Evolutionary conservation across 2,888 invertebrate species (phyloP), one percentile per base, ranked within the genome.

Genomic region (Drosophila eohydei): DNA sequence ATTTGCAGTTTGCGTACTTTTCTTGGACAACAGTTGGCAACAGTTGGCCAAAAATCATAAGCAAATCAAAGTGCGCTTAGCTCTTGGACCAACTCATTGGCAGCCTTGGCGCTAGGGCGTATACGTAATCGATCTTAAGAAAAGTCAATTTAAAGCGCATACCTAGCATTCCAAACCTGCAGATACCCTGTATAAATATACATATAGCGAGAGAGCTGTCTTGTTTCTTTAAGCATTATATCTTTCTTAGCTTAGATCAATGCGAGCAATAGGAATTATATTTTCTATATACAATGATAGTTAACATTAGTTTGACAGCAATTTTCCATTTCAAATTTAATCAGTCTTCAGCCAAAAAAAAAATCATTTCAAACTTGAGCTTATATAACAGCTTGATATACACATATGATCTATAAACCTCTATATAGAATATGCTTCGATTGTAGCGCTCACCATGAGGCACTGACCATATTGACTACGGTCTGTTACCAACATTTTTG

Each of bases 21-120:
- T 73, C 74, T 64, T 58, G 38, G 9, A 62, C n/a, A 8, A 6
- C 28, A n/a, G 2, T 11, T 4, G 60, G 60, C 72, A 73, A 36
- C 14, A 46, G 14, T 44, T 34, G 34, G 56, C 34, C n/a, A 28
- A 43, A 61, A 43, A 57, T 56, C 66, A 66, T 46, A 71, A 46
- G 41, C 63, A 62, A 71, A 55, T 70, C 65, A 40, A 57, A 69
- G 44, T 46, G 16, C 43, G 26, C 57, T 38, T 51, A 51, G 28
- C 58, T 57, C 68, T 38, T 16, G n/a, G 44, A 38, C 67, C 59
- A 57, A 80, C 66, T 85, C 69, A 77, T 71, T 70, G 56, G 46
- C 26, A 64, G 67, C 83, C 83, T 83, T 83, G 83, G 65, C 66
- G 62, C 46, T 46, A 59, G 88, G 83, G 85, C 83, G 83, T 84